Base-by-base conservation (phyloP, 2,888 invertebrate species). In the Gari tellinella region DNA sequence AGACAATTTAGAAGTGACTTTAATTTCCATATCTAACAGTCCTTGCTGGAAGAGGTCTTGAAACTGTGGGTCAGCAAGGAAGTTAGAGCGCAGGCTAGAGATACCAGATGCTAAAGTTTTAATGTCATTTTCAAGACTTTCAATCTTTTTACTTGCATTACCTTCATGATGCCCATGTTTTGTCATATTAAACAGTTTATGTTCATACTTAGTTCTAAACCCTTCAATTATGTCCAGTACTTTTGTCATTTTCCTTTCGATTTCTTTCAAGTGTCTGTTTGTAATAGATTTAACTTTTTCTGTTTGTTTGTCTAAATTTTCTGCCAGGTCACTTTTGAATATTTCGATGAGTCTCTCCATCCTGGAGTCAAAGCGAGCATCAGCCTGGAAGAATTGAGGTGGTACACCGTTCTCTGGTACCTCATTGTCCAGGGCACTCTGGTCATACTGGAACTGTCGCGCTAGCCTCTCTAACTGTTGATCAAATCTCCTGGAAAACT, bases 381-480 rank as follows among this genome's bases (percentile, higher is more conserved):
- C 67, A 23, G 63, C 31, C 23, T 72, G 72, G 37, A 49, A 31
- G 41, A 53, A 60, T 25, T 53, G 51, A 40, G 37, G 64, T 45
- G 31, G 25, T 25, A 45, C 43, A 52, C 26, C 43, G 45, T 49
- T 17, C 15, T 67, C 49, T 40, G 76, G 76, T 26, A 72, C 41
- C 23, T 68, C 68, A 57, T 76, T 72, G 21, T 67, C 41, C 17
- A 57, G 12, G 23, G 52, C 67, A 65, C 56, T 66, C 21, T 48
- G 49, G n/a, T 26, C 38, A 31, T 57, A 45, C 19, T 40, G 38
- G 8, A 12, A 31, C 51, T 17, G 12, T 25, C 45, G 23, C 1
- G 55, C 23, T 19, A 23, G 41, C 4, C 43, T 57, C 31, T 23
- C 43, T 7, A 37, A 19, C 17, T 45, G 25, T 12, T 43, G 17